phyloP scores from a whole-genome alignment of 2,113 vertebrate species.

The Panthera leo region DNA sequence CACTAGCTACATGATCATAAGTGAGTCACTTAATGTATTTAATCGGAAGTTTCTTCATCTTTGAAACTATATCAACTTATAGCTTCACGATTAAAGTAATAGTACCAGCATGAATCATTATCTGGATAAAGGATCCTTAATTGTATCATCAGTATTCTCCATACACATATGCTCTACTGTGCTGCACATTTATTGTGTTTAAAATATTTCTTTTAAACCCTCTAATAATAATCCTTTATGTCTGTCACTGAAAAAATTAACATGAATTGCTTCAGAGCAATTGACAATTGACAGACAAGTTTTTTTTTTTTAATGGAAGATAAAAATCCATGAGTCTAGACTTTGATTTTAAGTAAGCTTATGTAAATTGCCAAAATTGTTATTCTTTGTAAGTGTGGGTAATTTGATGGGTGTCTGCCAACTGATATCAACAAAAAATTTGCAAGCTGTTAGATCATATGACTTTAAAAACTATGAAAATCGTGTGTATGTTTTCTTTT shows the following conservation, averaged over 20 bases:
- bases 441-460: slow-evolving; percentile 39
- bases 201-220: slow-evolving; percentile 44
- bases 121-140: background rate
- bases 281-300: slow-evolving; percentile 55
- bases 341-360: slow-evolving; percentile 43
- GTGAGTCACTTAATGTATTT: background rate
- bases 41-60: background rate
- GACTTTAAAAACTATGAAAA: slow-evolving; percentile 55
- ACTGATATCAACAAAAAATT: slow-evolving; percentile 55
- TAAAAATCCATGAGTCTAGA: slow-evolving; percentile 63
- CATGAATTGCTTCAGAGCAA: slow-evolving; percentile 43
- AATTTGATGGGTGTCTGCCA: slow-evolving; percentile 56
- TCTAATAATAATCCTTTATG: slow-evolving; percentile 55
- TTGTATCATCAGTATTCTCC: slow-evolving; percentile 5
- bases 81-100: slow-evolving; percentile 3
- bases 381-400: slow-evolving; percentile 55
- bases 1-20: background rate
- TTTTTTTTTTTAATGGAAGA: slow-evolving; percentile 52
- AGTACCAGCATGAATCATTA: background rate
- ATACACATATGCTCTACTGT: background rate
- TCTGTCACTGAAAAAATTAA: slow-evolving; percentile 63
- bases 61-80: background rate
- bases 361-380: slow-evolving; percentile 62
- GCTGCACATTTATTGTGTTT: slow-evolving; percentile 25
- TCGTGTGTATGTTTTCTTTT: slow-evolving; percentile 6